These are phyloP conservation scores for Lutjanus erythropterus DNA, from an alignment of 2,113 vertebrate species.

Conservation along the genomic window DNA sequence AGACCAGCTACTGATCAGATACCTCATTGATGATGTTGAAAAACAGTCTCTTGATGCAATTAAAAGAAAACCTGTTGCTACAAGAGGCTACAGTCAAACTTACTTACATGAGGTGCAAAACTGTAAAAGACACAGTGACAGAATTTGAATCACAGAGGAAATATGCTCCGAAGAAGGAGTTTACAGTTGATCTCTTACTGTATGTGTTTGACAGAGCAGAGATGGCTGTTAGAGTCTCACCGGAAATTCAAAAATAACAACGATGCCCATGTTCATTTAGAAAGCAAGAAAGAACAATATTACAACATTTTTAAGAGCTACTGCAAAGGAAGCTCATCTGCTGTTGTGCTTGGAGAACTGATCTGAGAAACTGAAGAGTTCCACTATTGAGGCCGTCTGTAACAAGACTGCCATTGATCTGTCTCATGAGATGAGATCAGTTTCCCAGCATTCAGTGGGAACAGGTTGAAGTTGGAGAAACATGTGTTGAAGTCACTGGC, in stretches of 20 bases:
- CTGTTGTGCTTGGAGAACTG: constrained; percentile 75
- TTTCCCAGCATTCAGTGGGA: constrained; percentile 77
- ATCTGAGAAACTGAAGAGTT: constrained; percentile 78
- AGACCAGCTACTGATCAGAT: neutral
- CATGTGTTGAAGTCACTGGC: constrained; percentile 82
- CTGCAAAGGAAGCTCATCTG: constrained; percentile 77
- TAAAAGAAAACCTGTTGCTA: constrained; percentile 37
- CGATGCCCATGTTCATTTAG: constrained; percentile 74
- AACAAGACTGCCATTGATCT: constrained; percentile 70
- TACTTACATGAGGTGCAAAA: constrained; percentile 70
- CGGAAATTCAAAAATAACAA: constrained; percentile 69
- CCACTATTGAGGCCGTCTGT: constrained; percentile 35
- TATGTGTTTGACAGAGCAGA: constrained; percentile 70
- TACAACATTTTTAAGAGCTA: constrained; percentile 78
- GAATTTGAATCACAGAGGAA: neutral
- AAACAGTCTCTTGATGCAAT: neutral
- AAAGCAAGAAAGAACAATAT: constrained; percentile 78
- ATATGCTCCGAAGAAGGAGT: constrained; percentile 62
- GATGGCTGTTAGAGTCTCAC: constrained; percentile 71
- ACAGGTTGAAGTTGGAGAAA: constrained; percentile 81
- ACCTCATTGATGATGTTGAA: neutral
- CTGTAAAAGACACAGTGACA: constrained; percentile 19
- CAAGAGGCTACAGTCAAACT: constrained; percentile 26
- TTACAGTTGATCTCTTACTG: constrained; percentile 54
- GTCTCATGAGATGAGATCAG: constrained; percentile 68